These are phyloP conservation scores for Cliona cf. orientalis DNA, from an alignment of 37 sponge, comb jelly and placozoan genomes.

Conservation along the genomic window DNA sequence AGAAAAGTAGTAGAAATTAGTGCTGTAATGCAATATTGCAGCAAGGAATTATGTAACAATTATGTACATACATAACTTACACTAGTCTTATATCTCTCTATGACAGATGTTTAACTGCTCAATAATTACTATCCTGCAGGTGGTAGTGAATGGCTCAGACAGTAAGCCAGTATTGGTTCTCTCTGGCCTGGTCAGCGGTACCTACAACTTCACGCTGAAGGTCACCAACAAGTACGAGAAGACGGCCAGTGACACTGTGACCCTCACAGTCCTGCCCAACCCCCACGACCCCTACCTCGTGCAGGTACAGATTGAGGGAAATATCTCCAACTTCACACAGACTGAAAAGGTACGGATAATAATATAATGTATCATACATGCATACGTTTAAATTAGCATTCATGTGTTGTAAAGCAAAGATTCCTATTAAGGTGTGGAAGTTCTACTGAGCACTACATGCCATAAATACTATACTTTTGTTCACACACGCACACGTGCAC, in stretches of 20 bases:
- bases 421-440: too few relatives aligned
- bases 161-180: conserved; percentile 60
- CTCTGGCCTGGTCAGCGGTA: conserved; percentile 74
- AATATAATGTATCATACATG: conserved; percentile 5
- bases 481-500: background rate
- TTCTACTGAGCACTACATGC: too few relatives aligned
- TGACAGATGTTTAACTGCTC: too few relatives aligned
- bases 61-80: background rate
- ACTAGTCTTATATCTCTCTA: background rate
- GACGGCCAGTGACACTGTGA: conserved; percentile 19
- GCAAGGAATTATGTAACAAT: background rate
- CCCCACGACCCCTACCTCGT: conserved; percentile 8
- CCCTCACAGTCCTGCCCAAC: conserved; percentile 37
- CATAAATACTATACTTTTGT: too few relatives aligned
- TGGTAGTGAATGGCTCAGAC: conserved; percentile 63
- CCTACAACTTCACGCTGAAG: conserved; percentile 81
- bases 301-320: conserved; percentile 14
- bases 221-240: conserved; percentile 27
- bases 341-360: conserved; percentile 32
- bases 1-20: background rate
- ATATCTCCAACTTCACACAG: conserved; percentile 18
- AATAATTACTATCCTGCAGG: conserved; percentile 14
- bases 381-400: background rate
- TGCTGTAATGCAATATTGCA: too few relatives aligned
- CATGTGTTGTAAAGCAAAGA: too few relatives aligned